Evolutionary conservation across 2,113 vertebrate species (phyloP).

Genomic region (Irena cyanogastra): DNA sequence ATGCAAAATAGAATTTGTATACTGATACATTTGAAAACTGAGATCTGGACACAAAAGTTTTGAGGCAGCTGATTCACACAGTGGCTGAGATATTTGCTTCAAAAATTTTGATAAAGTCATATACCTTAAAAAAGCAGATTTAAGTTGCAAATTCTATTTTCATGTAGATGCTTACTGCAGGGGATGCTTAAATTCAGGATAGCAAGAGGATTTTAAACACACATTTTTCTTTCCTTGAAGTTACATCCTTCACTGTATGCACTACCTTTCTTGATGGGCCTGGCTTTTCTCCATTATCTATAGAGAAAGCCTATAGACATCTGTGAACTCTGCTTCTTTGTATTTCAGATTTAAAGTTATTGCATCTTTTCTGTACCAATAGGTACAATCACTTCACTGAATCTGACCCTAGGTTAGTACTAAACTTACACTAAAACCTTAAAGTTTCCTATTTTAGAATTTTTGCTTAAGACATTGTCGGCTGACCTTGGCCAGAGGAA

Average conservation of each 20-base stretch:
- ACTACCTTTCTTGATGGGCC: neutral
- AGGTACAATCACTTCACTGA: neutral
- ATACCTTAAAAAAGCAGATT: neutral
- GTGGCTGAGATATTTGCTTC: neutral
- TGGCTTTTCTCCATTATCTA: rapidly evolving
- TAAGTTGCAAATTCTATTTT: neutral
- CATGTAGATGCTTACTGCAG: neutral
- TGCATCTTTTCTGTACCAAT: rapidly evolving
- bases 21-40: neutral
- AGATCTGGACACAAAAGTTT: neutral
- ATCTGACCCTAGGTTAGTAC: neutral
- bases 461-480: neutral
- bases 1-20: neutral
- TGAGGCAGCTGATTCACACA: neutral
- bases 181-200: neutral
- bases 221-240: neutral
- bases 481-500: neutral
- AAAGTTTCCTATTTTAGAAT: neutral
- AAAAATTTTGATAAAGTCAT: neutral
- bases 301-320: neutral
- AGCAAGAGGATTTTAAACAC: neutral
- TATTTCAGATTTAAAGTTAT: neutral
- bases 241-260: neutral
- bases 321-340: neutral
- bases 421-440: neutral